phyloP scores from a whole-genome alignment of 1,140 invertebrate species.

The Philopotamus ludificatus region DNA sequence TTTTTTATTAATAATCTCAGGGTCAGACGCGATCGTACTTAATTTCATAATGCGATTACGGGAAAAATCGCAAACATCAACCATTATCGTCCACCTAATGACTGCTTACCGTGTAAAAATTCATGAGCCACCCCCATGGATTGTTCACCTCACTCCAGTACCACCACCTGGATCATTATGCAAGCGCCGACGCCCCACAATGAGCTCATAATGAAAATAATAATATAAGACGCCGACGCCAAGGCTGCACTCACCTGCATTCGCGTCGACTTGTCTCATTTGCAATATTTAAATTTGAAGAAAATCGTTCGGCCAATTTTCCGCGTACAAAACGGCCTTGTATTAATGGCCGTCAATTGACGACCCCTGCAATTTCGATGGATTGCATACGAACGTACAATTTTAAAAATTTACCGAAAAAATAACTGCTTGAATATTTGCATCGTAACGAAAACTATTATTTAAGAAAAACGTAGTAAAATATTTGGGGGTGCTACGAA shows the following conservation, averaged over 20 bases:
- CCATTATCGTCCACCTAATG: neutral
- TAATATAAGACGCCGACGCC: too few relatives aligned
- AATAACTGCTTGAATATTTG: too few relatives aligned
- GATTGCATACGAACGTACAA: neutral
- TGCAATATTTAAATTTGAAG: conserved; percentile 20
- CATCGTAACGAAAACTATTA: too few relatives aligned
- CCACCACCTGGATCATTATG: conserved; percentile 7
- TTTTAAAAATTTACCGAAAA: too few relatives aligned
- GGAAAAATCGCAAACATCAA: neutral
- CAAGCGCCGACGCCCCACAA: neutral
- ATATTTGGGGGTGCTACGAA: too few relatives aligned
- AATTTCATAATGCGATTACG: neutral
- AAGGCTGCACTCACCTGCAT: neutral
- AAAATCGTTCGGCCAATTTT: conserved; percentile 18
- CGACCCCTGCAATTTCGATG: conserved; percentile 1
- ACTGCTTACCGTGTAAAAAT: neutral
- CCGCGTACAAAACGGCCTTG: conserved; percentile 4
- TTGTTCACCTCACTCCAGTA: neutral
- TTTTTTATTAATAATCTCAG: too few relatives aligned
- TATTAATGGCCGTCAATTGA: neutral
- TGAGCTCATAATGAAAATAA: conserved; percentile 20
- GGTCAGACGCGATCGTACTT: neutral
- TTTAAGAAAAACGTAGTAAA: too few relatives aligned
- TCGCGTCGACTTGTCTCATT: conserved; percentile 3
- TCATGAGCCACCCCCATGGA: too few relatives aligned